phyloP scores from a whole-genome alignment of 2,113 vertebrate genomes.

The Paralichthys olivaceus region DNA sequence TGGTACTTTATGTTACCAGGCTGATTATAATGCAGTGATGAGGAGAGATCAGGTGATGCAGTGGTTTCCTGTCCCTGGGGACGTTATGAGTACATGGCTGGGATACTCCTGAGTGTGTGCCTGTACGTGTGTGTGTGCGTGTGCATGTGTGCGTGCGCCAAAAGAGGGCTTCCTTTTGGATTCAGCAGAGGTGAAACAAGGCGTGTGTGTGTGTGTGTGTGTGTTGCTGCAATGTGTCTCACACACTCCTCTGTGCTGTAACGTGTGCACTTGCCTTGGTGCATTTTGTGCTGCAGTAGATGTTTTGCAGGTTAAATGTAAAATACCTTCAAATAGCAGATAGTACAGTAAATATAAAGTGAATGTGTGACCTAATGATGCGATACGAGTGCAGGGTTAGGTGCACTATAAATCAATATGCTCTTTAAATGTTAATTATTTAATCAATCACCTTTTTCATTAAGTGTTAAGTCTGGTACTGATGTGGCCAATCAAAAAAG shows the following conservation, averaged over 20 bases:
- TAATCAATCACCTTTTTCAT: neutral
- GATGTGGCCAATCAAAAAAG: neutral
- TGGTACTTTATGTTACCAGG: neutral
- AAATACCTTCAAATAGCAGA: neutral
- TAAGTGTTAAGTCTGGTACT: neutral
- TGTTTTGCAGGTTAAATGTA: conserved; percentile 1
- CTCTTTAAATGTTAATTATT: neutral
- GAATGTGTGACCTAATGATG: neutral
- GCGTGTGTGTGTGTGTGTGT: conserved; percentile 11
- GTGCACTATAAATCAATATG: neutral
- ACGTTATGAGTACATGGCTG: conserved; percentile 51
- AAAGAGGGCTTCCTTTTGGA: conserved; percentile 51
- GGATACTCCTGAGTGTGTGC: conserved; percentile 44
- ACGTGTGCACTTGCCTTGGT: neutral
- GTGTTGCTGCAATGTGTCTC: conserved; percentile 35
- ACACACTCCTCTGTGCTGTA: neutral
- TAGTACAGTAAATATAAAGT: no score
- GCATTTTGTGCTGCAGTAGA: conserved; percentile 29
- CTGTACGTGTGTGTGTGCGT: neutral
- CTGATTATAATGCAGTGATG: conserved; percentile 35
- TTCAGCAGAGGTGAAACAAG: conserved; percentile 34
- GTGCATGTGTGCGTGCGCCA: conserved; percentile 11
- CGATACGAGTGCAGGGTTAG: neutral
- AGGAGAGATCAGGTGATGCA: conserved; percentile 42
- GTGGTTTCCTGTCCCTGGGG: conserved; percentile 37